Base-by-base conservation (phyloP, 2,888 invertebrate genomes). In the Lasioglossum vierecki region DNA sequence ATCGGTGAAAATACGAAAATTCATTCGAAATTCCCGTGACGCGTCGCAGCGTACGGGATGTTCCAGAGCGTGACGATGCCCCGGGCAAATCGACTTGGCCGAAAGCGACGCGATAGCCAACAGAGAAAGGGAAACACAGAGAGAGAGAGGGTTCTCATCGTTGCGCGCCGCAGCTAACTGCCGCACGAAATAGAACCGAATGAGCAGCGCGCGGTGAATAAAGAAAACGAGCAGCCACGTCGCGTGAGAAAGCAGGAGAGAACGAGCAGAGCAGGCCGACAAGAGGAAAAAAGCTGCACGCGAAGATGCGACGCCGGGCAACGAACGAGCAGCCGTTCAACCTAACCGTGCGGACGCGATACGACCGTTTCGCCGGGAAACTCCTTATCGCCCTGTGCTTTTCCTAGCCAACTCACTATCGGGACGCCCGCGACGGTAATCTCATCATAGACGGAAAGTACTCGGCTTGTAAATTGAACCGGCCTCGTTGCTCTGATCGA, bases 1-100 rank as follows among this genome's bases (percentile, higher is more conserved):
- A 79, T 82, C 80, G 83, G 49, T 74, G 88, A 79, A 89, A 89
- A 82, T 89, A 88, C 80, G 83, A 86, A 89, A 89, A 88, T 86
- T 86, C 80, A 83, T 86, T 85, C 80, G 86, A 88, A 88, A 88
- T 86, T 89, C 78, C 82, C 80, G 77, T 71, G 84, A 86, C 82
- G 68, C 78, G 78, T n/a, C 6, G 76, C 76, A 41, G 35, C 66
- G 26, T 22, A 44, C 75, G 71, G 41, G 44, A 76, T 68, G 75
- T 44, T 85, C 71, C n/a, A 66, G 68, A 82, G 82, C 79, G 77
- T 74, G 80, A 80, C 76, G 74, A 75, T 78, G 60, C 79, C 46
- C 57, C 49, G 53, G 72, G 18, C 30, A 80, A 86, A 88, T 86
- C 86, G 86, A 84, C 83, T 88, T 79, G 79, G 72, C 53, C 44